Conservation (phyloP, 2,888 invertebrate species). For the Thereva unica region DNA sequence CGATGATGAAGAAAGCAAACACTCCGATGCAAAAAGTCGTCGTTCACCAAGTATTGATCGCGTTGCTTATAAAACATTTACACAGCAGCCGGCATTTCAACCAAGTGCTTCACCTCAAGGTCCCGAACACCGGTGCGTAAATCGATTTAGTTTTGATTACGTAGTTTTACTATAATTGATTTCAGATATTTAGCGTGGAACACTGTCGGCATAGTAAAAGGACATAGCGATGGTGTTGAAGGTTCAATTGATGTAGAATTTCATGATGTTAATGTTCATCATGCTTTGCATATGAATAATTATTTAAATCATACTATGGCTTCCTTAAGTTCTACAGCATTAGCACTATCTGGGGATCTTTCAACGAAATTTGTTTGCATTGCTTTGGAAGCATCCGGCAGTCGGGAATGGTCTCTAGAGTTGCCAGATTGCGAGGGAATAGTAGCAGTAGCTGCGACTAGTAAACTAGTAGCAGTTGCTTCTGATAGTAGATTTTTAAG, state of each 20-base stretch:
- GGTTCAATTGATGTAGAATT: slow-evolving; percentile 93
- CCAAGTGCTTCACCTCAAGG: slow-evolving; percentile 85
- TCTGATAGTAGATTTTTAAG: slow-evolving; percentile 76
- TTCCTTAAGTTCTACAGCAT: slow-evolving; percentile 76
- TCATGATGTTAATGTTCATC: slow-evolving; percentile 87
- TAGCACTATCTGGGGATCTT: slow-evolving; percentile 75
- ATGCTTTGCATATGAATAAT: slow-evolving; percentile 88
- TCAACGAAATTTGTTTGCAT: slow-evolving; percentile 74
- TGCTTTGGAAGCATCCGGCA: slow-evolving; percentile 70
- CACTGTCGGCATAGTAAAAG: slow-evolving; percentile 85
- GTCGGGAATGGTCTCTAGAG: slow-evolving; percentile 84
- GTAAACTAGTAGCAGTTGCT: slow-evolving; percentile 77
- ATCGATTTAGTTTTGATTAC: too few relatives aligned
- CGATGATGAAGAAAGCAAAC: slow-evolving; percentile 51
- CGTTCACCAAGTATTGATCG: slow-evolving; percentile 38
- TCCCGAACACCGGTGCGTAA: slow-evolving; percentile 71
- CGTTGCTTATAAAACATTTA: slow-evolving; percentile 55
- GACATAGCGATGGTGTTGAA: slow-evolving; percentile 74
- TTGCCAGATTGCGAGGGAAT: slow-evolving; percentile 81
- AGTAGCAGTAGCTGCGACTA: slow-evolving; percentile 68
- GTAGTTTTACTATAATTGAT: not conserved
- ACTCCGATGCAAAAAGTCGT: slow-evolving; percentile 44
- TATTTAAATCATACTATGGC: slow-evolving; percentile 85
- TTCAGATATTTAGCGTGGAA: slow-evolving; percentile 81
- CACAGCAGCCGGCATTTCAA: slow-evolving; percentile 84